Evolutionary conservation across 2,797 vertebrate species (phyloP).

Genomic region (Falco naumanni): DNA sequence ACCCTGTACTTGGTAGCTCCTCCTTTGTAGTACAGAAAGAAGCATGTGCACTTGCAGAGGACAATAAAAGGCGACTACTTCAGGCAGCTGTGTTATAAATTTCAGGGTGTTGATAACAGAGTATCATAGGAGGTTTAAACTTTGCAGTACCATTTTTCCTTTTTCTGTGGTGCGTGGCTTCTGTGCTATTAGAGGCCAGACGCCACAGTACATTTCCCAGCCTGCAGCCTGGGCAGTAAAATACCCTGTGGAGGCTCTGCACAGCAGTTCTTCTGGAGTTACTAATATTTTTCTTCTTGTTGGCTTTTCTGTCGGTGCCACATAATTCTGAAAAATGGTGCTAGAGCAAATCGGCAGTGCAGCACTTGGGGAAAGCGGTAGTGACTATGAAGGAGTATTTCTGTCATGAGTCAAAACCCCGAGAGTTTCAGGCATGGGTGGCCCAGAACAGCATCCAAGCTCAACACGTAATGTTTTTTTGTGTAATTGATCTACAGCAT

Average conservation of each 20-base stretch:
- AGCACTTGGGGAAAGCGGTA: neutral
- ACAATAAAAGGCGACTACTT: neutral
- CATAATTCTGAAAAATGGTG: neutral
- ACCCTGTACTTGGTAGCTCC: neutral
- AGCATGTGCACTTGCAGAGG: neutral
- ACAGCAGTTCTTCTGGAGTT: neutral
- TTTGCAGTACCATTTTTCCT: neutral
- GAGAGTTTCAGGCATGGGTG: neutral
- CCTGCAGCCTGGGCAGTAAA: neutral
- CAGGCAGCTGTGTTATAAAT: neutral
- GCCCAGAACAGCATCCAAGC: neutral
- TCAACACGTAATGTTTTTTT: neutral
- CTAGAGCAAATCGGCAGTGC: fast-evolving
- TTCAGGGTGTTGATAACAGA: neutral
- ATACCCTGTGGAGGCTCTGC: neutral
- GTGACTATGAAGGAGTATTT: neutral
- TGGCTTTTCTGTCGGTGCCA: neutral
- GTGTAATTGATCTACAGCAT: neutral
- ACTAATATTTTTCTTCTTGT: neutral
- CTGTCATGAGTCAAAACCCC: neutral
- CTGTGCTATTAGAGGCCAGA: neutral
- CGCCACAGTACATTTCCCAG: neutral
- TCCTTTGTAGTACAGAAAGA: neutral
- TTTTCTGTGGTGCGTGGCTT: neutral
- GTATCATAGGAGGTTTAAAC: neutral